Evolutionary conservation across 1,140 invertebrate genomes (phyloP).

Genomic region (Neodiprion virginianus): DNA sequence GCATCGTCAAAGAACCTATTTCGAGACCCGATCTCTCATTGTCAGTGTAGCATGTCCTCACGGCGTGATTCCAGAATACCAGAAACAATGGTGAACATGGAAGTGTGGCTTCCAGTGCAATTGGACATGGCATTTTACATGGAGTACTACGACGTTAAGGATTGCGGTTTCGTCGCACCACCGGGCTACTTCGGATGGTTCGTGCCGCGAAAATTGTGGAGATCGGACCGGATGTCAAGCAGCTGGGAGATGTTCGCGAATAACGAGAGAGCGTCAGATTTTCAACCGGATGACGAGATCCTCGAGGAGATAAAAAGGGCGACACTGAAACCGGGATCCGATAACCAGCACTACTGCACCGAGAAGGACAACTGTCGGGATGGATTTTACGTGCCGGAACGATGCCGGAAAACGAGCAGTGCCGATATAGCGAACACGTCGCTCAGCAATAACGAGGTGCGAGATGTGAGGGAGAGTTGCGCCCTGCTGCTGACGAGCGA

Average conservation of each 20-base stretch:
- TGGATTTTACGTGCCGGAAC: slow-evolving; percentile 66
- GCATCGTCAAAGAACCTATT: too few species aligned
- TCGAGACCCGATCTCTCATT: too few species aligned
- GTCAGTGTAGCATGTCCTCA: too few species aligned
- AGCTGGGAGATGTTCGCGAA: slow-evolving; percentile 64
- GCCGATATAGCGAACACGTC: slow-evolving; percentile 26
- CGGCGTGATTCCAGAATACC: slow-evolving; percentile 52
- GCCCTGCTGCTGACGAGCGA: slow-evolving; percentile 67
- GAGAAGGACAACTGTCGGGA: slow-evolving; percentile 58
- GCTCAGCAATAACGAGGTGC: slow-evolving; percentile 12
- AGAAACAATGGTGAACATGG: slow-evolving; percentile 74
- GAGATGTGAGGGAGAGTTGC: slow-evolving; percentile 45
- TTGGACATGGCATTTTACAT: slow-evolving; percentile 58
- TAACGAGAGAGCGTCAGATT: slow-evolving; percentile 51
- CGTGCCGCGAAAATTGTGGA: slow-evolving; percentile 61
- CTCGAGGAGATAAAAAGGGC: slow-evolving; percentile 34
- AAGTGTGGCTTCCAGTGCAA: slow-evolving; percentile 72
- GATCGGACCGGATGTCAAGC: slow-evolving; percentile 39
- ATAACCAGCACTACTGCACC: slow-evolving; percentile 56
- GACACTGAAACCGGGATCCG: slow-evolving; percentile 27
- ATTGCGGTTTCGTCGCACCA: slow-evolving; percentile 67
- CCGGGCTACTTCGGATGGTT: slow-evolving; percentile 79
- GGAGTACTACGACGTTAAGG: slow-evolving; percentile 59
- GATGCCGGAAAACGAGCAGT: slow-evolving; percentile 53
- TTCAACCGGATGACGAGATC: slow-evolving; percentile 53